Conservation (phyloP, 2,888 invertebrate species). For the Synanthedon andrenaeformis region DNA sequence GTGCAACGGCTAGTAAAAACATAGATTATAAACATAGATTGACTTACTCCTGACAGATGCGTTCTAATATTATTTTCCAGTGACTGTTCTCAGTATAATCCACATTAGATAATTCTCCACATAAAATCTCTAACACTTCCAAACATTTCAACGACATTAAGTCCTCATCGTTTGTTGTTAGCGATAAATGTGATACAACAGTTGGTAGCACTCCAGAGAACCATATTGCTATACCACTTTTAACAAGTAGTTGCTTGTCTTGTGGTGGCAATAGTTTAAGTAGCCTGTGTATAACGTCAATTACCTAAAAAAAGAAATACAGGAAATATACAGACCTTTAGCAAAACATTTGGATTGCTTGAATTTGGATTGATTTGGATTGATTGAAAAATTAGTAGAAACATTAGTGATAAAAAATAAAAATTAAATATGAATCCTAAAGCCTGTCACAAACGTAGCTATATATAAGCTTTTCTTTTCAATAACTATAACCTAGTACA, state of each 20-base stretch:
- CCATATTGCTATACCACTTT: constrained; percentile 55
- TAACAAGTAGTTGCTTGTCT: constrained; percentile 34
- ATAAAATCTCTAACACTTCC: constrained; percentile 48
- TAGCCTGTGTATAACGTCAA: constrained; percentile 39
- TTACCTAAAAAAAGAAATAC: constrained; percentile 24
- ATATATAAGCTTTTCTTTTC: too few species aligned
- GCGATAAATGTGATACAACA: constrained; percentile 23
- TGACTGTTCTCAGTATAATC: constrained; percentile 41
- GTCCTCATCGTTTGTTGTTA: neutral
- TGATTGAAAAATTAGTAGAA: neutral
- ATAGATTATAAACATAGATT: too few species aligned
- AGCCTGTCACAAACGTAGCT: too few species aligned
- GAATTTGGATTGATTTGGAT: too few species aligned
- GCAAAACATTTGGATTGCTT: neutral
- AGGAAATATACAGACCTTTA: too few species aligned
- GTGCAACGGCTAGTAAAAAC: too few species aligned
- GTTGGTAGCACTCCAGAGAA: constrained; percentile 55
- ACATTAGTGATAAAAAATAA: neutral
- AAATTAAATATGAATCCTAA: neutral
- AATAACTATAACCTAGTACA: too few species aligned
- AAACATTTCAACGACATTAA: constrained; percentile 2
- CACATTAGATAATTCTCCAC: constrained; percentile 38
- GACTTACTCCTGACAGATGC: constrained; percentile 18
- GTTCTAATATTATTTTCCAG: constrained; percentile 46
- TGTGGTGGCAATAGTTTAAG: constrained; percentile 34